A percentile compares a stretch with the other conserved stretches of the same genome.
Conservation (phyloP, 2,888 invertebrate genomes). For the Megastigmus dorsalis region DNA sequence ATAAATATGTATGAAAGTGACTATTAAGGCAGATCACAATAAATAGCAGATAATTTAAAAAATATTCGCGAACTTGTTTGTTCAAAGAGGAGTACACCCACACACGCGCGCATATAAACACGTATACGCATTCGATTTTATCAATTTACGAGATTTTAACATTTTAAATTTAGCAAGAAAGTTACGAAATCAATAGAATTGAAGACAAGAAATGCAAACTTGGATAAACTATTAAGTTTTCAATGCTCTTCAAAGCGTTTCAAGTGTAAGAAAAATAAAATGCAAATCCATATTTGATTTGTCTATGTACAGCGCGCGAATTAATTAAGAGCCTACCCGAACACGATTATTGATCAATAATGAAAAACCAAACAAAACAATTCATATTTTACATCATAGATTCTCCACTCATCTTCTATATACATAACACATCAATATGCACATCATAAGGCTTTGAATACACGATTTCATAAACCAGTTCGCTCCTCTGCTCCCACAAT, state of each 20-base stretch:
- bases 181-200: slow-evolving; percentile 32
- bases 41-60: too few relatives aligned
- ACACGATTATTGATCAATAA: background rate
- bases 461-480: slow-evolving; percentile 27
- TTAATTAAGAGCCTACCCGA: background rate
- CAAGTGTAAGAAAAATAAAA: background rate
- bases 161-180: too few relatives aligned
- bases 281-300: background rate
- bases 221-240: background rate
- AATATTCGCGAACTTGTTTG: too few relatives aligned
- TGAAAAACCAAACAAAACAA: background rate
- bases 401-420: slow-evolving; percentile 4
- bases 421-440: slow-evolving; percentile 37
- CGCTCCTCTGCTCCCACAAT: slow-evolving; percentile 1
- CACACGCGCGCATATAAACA: too few relatives aligned
- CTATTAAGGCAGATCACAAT: too few relatives aligned
- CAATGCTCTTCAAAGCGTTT: background rate
- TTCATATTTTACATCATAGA: slow-evolving; percentile 5
- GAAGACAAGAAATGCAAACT: slow-evolving; percentile 6
- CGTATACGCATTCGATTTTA: too few relatives aligned
- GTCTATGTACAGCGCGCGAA: background rate
- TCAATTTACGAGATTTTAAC: too few relatives aligned
- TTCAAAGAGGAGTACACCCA: too few relatives aligned
- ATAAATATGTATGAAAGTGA: too few relatives aligned
- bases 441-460: slow-evolving; percentile 14